Conservation (phyloP, 2,888 invertebrate genomes). For the Myopa testacea region DNA sequence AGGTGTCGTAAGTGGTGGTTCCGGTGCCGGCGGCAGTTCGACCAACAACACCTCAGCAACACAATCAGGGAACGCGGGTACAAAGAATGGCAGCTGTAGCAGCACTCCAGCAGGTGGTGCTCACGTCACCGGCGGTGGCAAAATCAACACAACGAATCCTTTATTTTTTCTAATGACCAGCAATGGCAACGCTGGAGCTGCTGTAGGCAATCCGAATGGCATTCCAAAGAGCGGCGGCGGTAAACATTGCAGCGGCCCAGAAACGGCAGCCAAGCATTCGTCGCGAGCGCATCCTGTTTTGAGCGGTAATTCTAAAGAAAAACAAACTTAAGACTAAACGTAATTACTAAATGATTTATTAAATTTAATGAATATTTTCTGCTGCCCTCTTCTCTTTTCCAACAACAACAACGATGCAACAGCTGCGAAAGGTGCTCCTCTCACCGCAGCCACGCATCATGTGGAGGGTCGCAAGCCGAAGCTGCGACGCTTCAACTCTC, state of each 20-base stretch:
- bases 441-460: conserved; percentile 6
- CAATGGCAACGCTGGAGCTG: conserved; percentile 52
- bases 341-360: not conserved
- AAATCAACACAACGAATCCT: conserved; percentile 55
- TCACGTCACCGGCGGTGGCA: conserved; percentile 33
- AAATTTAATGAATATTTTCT: not conserved
- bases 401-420: conserved; percentile 14
- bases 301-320: not conserved
- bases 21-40: conserved; percentile 45
- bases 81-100: conserved; percentile 50
- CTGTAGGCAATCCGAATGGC: conserved; percentile 47
- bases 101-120: not conserved
- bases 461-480: conserved; percentile 67
- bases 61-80: conserved; percentile 51
- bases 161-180: conserved; percentile 59
- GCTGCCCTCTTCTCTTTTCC: not conserved
- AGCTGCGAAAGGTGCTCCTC: not conserved
- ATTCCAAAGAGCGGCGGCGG: conserved; percentile 24
- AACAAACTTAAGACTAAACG: too few relatives aligned
- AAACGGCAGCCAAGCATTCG: conserved; percentile 9
- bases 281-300: conserved; percentile 12
- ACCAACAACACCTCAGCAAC: conserved; percentile 48
- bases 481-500: conserved; percentile 67
- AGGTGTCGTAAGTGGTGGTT: conserved; percentile 40
- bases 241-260: conserved; percentile 17